phyloP scores from a whole-genome alignment of 1,140 invertebrate species.

The Hypsibius dujardini region DNA sequence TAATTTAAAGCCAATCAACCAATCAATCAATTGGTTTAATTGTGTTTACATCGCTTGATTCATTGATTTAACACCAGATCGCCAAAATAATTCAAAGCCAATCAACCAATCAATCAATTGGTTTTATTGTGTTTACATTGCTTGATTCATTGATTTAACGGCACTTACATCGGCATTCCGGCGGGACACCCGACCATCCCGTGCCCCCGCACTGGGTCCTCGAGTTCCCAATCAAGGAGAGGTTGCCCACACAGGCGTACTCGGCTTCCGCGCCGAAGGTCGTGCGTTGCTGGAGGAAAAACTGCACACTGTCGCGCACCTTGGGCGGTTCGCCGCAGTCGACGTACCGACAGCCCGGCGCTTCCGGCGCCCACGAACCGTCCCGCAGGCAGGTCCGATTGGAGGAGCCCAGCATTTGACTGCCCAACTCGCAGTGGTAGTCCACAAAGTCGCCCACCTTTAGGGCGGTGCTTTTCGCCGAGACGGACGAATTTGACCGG shows the following conservation, averaged over 20 bases:
- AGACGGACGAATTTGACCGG: neutral
- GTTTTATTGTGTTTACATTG: neutral
- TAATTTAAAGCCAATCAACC: too few relatives aligned
- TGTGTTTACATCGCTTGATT: neutral
- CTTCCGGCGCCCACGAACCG: neutral
- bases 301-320: neutral
- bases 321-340: conserved; percentile 12
- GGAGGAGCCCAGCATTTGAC: neutral
- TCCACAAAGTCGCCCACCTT: neutral
- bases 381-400: conserved; percentile 7
- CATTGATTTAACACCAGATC: neutral
- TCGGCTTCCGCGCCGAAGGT: conserved; percentile 6
- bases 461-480: neutral
- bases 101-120: too few relatives aligned
- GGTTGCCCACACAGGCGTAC: neutral
- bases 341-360: neutral
- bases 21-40: too few relatives aligned
- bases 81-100: neutral
- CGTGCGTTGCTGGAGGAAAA: neutral
- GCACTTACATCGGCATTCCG: conserved; percentile 14
- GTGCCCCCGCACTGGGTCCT: neutral
- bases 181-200: conserved; percentile 5
- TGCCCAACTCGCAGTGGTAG: conserved; percentile 13
- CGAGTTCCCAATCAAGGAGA: neutral
- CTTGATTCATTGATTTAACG: neutral